Base-by-base conservation (phyloP, 2,797 vertebrate genomes). In the Schizothorax lantsangensis region DNA sequence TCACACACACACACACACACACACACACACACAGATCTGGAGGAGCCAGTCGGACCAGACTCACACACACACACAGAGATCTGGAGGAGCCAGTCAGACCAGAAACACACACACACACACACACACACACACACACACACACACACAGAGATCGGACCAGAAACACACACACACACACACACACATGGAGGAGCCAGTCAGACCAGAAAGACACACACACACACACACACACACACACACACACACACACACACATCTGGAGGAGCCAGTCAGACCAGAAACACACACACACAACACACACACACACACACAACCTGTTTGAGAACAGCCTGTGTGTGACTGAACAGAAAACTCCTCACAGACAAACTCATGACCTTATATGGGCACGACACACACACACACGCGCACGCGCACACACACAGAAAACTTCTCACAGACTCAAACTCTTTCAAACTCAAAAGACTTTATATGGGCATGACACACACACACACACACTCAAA, bases 21-120 rank as follows among this genome's bases (percentile, higher is more conserved):
- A 30, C 30, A 30, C 30, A 30, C 30, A 30, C 30, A 30, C 54
- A 57, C 54, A 57, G 21, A 73, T 54, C 38, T 36, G 57, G 49
- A 59, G 49, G 38, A 59, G 54, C 68, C 49, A 73, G 52, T 12
- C 33, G 30, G 30, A 30, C 30, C 30, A 30, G 30, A 30, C 1
- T 1, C 30, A 30, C 30, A 30, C 30, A 30, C 30, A 30, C 30
- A 30, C 30, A 30, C 30, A 30, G n/a, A n/a, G n/a, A n/a, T n/a
- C n/a, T n/a, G n/a, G n/a, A n/a, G n/a, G n/a, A n/a, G n/a, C n/a
- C n/a, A n/a, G n/a, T n/a, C n/a, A n/a, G 43, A 57, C 54, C 26
- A 54, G 17, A 26, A 9, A 87, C 45, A 64, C 14, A 79, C 26
- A 73, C 78, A 69, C n/a, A 69, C 80, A 72, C n/a, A n/a, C 1